Evolutionary conservation across 30 jellyfish, hydroid and myxozoan species (phyloP).

Genomic region (Chironex yamaguchii): DNA sequence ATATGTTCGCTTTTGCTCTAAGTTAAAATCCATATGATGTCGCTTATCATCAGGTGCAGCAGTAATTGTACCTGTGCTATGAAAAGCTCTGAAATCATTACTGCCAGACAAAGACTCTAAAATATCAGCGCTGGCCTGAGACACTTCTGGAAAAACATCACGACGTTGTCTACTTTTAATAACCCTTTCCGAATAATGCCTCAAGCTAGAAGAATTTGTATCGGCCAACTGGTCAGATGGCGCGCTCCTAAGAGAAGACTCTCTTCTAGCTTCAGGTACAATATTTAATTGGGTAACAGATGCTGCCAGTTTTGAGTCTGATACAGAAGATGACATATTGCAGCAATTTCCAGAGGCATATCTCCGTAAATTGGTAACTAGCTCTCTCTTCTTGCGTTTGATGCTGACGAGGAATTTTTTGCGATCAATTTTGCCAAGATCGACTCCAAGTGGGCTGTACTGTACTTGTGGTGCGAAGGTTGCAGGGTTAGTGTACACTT

Average conservation of each 20-base stretch:
- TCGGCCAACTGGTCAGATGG: no score
- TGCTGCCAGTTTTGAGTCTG: no score
- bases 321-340: no score
- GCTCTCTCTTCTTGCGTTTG: background rate
- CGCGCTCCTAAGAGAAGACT: no score
- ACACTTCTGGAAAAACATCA: no score
- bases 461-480: background rate
- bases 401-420: background rate
- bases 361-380: no score
- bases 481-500: background rate
- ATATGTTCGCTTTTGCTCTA: background rate
- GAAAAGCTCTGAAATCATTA: background rate
- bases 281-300: no score
- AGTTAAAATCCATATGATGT: background rate
- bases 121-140: background rate
- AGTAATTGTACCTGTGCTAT: background rate
- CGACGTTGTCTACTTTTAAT: no score
- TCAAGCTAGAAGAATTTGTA: no score
- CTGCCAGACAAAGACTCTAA: background rate
- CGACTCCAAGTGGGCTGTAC: background rate
- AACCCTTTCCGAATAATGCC: no score
- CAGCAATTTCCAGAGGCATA: no score
- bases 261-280: no score
- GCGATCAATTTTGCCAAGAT: background rate
- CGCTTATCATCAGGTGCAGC: background rate